Evolutionary conservation across 2,113 vertebrate genomes (phyloP).

Genomic region (Diglossa brunneiventris): DNA sequence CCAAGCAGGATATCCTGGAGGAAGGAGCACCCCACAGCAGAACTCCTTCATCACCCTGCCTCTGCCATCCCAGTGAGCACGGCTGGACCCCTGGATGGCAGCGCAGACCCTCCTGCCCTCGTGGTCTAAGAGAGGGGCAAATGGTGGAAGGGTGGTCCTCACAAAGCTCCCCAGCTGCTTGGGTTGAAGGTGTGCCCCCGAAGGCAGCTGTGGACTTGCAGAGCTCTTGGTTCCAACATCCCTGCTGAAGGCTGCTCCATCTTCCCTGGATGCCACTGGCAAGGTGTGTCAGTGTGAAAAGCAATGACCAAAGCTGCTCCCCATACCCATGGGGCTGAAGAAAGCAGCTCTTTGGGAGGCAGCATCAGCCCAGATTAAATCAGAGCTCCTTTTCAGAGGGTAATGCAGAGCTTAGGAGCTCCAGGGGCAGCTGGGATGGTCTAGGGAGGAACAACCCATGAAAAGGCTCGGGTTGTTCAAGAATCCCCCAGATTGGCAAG

Average conservation of each 20-base stretch:
- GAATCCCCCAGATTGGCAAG: neutral
- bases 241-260: neutral
- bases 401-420: neutral
- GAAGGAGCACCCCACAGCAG: neutral
- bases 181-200: neutral
- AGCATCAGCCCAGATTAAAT: neutral
- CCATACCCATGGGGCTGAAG: fast-evolving
- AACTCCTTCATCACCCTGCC: neutral
- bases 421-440: neutral
- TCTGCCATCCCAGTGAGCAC: fast-evolving
- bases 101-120: fast-evolving
- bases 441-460: neutral
- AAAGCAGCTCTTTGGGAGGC: neutral
- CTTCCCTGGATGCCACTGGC: neutral
- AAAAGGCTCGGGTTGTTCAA: neutral
- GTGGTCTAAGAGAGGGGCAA: neutral
- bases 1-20: neutral
- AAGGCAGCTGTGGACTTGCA: neutral
- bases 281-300: neutral
- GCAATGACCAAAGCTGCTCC: neutral
- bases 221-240: neutral
- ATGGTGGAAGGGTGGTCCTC: neutral
- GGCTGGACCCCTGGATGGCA: fast-evolving
- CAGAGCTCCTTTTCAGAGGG: neutral
- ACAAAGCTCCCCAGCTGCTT: neutral